phyloP scores from a whole-genome alignment of 2,888 invertebrate species.

The Leptopilina myrica region DNA sequence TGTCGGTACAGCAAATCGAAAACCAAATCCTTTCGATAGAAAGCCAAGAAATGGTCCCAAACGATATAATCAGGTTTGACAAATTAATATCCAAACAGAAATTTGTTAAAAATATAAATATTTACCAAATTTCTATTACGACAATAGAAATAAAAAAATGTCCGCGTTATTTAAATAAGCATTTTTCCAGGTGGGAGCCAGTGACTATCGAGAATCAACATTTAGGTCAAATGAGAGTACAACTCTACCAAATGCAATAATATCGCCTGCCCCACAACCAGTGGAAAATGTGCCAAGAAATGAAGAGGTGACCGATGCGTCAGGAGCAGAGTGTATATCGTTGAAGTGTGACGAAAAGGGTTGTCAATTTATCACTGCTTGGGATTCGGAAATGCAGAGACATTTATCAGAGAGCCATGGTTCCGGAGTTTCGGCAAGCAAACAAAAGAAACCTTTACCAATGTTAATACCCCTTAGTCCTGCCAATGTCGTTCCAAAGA shows the following conservation, averaged over 20 bases:
- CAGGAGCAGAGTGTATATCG: constrained; percentile 78
- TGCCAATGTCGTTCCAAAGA: constrained; percentile 51
- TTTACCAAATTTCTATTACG: neutral
- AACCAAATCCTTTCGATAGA: constrained; percentile 67
- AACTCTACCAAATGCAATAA: neutral
- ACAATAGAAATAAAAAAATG: no score
- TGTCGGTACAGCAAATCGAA: constrained; percentile 81
- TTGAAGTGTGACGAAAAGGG: constrained; percentile 77
- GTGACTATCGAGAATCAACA: constrained; percentile 67
- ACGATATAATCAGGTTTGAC: constrained; percentile 71
- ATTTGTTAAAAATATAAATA: no score
- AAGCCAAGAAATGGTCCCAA: constrained; percentile 70
- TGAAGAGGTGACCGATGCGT: constrained; percentile 63
- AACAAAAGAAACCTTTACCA: constrained; percentile 70
- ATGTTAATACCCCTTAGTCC: constrained; percentile 71
- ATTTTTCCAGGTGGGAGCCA: constrained; percentile 68
- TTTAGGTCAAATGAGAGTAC: constrained; percentile 48
- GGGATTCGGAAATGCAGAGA: constrained; percentile 79
- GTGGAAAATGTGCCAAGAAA: constrained; percentile 45
- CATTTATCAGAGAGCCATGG: constrained; percentile 71
- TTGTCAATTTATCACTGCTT: constrained; percentile 80
- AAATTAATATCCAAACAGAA: neutral
- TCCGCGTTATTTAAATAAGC: no score
- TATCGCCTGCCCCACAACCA: constrained; percentile 4
- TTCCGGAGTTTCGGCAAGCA: constrained; percentile 57